A percentile compares a stretch with the other conserved stretches of the same genome.
These are phyloP conservation scores for Melieria crassipennis DNA, from an alignment of 2,888 invertebrate genomes.

Conservation along the genomic window DNA sequence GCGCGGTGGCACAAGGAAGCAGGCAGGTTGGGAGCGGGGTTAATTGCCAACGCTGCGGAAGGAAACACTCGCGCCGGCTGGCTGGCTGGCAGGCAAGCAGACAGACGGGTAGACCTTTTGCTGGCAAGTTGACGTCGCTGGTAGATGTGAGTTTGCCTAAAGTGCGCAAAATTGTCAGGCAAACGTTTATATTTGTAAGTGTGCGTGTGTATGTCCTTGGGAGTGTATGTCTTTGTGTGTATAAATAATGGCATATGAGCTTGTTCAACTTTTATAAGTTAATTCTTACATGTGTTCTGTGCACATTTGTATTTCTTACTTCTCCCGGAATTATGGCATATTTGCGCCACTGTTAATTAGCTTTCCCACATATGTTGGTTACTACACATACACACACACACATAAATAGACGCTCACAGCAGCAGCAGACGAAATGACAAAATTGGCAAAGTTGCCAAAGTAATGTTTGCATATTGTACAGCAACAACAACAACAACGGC, in stretches of 20 bases:
- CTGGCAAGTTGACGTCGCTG: neutral
- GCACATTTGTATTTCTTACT: neutral
- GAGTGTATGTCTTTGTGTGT: too few species aligned
- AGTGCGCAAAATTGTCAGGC: too few species aligned
- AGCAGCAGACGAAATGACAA: neutral
- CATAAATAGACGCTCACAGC: neutral
- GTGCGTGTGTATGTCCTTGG: too few species aligned
- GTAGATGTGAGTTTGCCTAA: too few species aligned
- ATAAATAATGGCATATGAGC: too few species aligned
- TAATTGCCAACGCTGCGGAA: neutral
- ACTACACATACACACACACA: neutral
- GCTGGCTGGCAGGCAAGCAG: constrained; percentile 2
- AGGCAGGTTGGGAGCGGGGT: too few species aligned
- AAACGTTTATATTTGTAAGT: too few species aligned
- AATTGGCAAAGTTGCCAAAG: constrained; percentile 20
- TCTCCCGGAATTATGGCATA: neutral
- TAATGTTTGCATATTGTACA: neutral
- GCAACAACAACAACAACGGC: constrained; percentile 9
- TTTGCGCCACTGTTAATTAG: constrained; percentile 22
- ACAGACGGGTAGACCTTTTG: neutral
- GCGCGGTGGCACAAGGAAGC: too few species aligned
- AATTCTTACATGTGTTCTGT: too few species aligned
- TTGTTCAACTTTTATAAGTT: too few species aligned
- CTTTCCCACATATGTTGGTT: constrained; percentile 9
- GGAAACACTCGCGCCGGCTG: neutral